Base-by-base conservation (phyloP, 2,797 vertebrate species). In the Malurus leucopterus region DNA sequence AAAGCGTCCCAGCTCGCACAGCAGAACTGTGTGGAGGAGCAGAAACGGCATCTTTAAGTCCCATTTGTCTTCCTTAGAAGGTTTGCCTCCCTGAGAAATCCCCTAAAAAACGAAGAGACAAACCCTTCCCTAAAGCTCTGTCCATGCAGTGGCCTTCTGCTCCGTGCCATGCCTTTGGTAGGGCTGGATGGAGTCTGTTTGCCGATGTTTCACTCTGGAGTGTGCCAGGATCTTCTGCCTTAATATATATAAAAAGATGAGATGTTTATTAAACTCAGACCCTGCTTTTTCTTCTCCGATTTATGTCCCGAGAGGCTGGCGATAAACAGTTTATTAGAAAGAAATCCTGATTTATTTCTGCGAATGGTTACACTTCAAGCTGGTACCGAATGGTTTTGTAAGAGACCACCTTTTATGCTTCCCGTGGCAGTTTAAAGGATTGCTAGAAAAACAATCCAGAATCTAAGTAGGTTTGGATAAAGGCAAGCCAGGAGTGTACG, bases 281-380 rank as follows among this genome's bases (percentile, higher is more conserved):
- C 44, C n/a, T 46, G 72, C 51, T 69, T 88, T 84, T 71, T 64
- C 70, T 72, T 73, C 43, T 36, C 29, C 7, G 12, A 64, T 93
- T 94, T 90, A 84, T 40, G n/a, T 85, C 63, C 68, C 5, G 0
- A 90, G 91, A 84, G 89, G 67, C 83, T 91, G 68, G 74, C 18
- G 67, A 62, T 93, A 95, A 95, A 87, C 82, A 79, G 87, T 88
- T 95, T 72, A 90, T 89, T 61, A 88, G 57, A 89, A 72, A 81
- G 77, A 92, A 84, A 71, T 82, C 62, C 55, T 62, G 80, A 69
- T 85, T 91, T 84, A 84, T 92, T 94, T 91, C 53, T 69, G 50
- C 43, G 76, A 91, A 61, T 7, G 38, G 57, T 86, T 91, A 55
- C 26, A 7, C 61, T 94, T 92, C 49, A 47, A 61, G 75, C 68